Evolutionary conservation across 2,797 vertebrate species (phyloP).

Genomic region (Peromyscus melanophrys): DNA sequence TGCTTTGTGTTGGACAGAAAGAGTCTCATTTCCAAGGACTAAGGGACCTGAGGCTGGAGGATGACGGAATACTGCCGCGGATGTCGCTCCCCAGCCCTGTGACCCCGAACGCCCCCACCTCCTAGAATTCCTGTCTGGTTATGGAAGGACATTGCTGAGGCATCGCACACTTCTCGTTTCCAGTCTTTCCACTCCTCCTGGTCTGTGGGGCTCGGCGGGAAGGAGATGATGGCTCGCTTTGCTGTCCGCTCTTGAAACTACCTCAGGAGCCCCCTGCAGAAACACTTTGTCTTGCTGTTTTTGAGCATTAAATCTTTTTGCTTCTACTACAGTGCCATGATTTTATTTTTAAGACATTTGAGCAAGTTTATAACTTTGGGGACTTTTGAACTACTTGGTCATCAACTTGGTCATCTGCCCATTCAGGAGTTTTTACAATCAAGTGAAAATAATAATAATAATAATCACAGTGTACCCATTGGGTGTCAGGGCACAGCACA

Average conservation of each 20-base stretch:
- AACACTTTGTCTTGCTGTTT: neutral
- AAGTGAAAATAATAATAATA: neutral
- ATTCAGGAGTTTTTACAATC: constrained; percentile 22
- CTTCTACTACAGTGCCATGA: constrained; percentile 64
- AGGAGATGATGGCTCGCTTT: neutral
- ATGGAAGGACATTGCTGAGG: neutral
- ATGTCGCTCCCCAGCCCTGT: neutral
- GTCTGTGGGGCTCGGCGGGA: neutral
- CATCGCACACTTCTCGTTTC: neutral
- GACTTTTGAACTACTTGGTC: constrained; percentile 68
- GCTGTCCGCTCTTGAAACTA: neutral
- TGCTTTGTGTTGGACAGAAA: neutral
- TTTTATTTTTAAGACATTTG: constrained; percentile 82
- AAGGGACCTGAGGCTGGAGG: neutral
- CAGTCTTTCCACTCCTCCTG: neutral
- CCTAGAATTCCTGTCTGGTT: constrained; percentile 24
- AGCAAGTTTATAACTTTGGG: constrained; percentile 72
- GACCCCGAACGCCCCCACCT: neutral
- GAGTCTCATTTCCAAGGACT: neutral
- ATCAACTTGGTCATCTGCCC: constrained; percentile 54
- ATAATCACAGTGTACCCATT: neutral
- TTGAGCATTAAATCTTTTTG: constrained; percentile 64
- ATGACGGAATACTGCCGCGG: neutral
- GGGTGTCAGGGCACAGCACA: neutral
- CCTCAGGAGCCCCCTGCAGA: neutral